Evolutionary conservation across 2,888 invertebrate genomes (phyloP).

Genomic region (Cephonodes hylas): DNA sequence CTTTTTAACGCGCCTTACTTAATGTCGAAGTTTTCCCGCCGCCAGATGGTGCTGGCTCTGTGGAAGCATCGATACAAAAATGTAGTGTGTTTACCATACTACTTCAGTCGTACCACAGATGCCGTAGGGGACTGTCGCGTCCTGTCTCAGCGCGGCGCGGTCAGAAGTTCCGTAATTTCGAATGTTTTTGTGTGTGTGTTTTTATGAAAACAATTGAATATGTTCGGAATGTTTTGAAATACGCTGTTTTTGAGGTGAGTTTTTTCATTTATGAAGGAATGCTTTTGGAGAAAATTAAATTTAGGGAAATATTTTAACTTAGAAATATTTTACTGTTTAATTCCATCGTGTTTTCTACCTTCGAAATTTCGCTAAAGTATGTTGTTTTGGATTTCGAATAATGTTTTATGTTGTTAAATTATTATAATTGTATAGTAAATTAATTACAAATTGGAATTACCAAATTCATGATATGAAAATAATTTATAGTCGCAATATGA

Average conservation of each 20-base stretch:
- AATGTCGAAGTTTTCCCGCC: constrained; percentile 25
- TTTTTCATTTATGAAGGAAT: background rate
- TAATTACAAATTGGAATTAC: no score
- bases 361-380: no score
- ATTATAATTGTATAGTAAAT: no score
- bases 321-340: no score
- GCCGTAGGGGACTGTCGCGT: constrained; percentile 21
- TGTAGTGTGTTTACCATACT: constrained; percentile 12
- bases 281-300: background rate
- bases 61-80: constrained; percentile 14
- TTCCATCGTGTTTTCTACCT: no score
- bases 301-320: background rate
- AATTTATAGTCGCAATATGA: no score
- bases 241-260: constrained; percentile 10
- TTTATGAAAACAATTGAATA: background rate
- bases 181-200: constrained; percentile 8
- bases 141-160: background rate
- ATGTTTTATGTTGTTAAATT: no score
- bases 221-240: background rate
- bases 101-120: constrained; percentile 23
- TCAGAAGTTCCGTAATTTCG: background rate
- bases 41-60: constrained; percentile 26
- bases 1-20: constrained; percentile 27
- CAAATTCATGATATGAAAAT: no score
- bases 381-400: no score